phyloP scores from a whole-genome alignment of 2,797 vertebrate genomes.

The Danio choprae region DNA sequence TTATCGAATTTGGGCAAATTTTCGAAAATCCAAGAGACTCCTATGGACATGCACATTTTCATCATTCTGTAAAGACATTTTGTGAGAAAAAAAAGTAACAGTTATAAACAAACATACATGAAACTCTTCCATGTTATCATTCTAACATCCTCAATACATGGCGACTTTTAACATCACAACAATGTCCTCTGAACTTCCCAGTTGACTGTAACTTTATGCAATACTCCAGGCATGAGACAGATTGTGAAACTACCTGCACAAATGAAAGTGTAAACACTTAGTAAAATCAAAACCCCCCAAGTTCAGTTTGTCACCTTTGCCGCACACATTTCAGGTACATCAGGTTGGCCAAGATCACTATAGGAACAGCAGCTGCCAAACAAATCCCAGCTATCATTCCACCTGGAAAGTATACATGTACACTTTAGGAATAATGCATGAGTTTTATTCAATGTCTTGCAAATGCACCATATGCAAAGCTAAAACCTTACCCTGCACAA shows the following conservation, averaged over 20 bases:
- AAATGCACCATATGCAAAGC: not conserved
- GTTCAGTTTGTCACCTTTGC: slow-evolving; percentile 68
- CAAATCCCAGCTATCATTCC: slow-evolving; percentile 58
- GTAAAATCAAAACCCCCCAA: slow-evolving; percentile 26
- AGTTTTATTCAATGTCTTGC: not conserved
- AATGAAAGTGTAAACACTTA: slow-evolving; percentile 6
- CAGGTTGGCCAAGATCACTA: slow-evolving; percentile 68
- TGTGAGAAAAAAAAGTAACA: not conserved
- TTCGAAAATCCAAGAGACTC: slow-evolving; percentile 82
- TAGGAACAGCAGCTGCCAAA: slow-evolving; percentile 62
- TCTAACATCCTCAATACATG: not conserved
- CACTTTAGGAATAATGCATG: not conserved
- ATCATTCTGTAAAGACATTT: slow-evolving; percentile 77
- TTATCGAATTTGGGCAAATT: slow-evolving; percentile 84
- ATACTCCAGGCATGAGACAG: not conserved
- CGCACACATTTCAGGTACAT: slow-evolving; percentile 76
- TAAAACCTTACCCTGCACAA: not conserved
- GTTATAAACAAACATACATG: not conserved
- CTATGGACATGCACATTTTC: slow-evolving; percentile 70
- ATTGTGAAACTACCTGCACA: slow-evolving; percentile 14
- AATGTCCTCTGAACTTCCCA: not conserved
- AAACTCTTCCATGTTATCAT: not conserved
- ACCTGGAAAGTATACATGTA: slow-evolving; percentile 49
- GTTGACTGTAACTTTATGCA: slow-evolving; percentile 25
- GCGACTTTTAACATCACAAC: not conserved